Evolutionary conservation across 2,888 invertebrate species (phyloP), one percentile per base, ranked within the genome.

Genomic region (Athalia rosae): DNA sequence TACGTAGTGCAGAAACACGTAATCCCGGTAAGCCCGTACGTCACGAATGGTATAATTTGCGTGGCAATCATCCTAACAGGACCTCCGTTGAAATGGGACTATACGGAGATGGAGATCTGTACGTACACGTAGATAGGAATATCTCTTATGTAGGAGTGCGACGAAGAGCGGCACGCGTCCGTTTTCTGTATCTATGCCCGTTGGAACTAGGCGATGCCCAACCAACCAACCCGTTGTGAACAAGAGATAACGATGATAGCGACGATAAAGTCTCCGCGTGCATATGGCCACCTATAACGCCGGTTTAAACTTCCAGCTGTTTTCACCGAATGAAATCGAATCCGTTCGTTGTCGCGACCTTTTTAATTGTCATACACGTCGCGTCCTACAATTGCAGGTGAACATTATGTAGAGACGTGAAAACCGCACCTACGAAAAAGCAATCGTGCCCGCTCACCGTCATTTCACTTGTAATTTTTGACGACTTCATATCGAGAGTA

Each of bases 161-260:
- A 58, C 6, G n/a, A n/a, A n/a, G 9, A n/a, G 45, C n/a, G n/a
- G n/a, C 41, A 13, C 48, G 9, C 9, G 15, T 6, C 45, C 7
- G 48, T 15, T 47, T 66, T 8, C 4, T 64, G 48, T 15, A 13
- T 43, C 11, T 4, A n/a, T n/a, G 43, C 47, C 47, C 11, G 13
- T 58, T n/a, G 6, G 58, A 11, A n/a, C n/a, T 15, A 64, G 45
- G 64, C 64, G 64, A 64, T 9, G 47, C 64, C 15, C 64, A 47
- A 13, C 64, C 64, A 47, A 13, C 64, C 64, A 64, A 47, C 47
- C 64, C 71, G 71, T 58, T 58, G 43, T 11, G 43, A 56, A 58
- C 71, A 41, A 4, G 41, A 58, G 71, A 71, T 71, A 71, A 71
- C 71, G 58, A 45, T 45, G 71, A 71, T 71, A 71, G 58, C 71